Evolutionary conservation across 2,113 vertebrate species (phyloP).

Genomic region (Thamnophis sirtalis): DNA sequence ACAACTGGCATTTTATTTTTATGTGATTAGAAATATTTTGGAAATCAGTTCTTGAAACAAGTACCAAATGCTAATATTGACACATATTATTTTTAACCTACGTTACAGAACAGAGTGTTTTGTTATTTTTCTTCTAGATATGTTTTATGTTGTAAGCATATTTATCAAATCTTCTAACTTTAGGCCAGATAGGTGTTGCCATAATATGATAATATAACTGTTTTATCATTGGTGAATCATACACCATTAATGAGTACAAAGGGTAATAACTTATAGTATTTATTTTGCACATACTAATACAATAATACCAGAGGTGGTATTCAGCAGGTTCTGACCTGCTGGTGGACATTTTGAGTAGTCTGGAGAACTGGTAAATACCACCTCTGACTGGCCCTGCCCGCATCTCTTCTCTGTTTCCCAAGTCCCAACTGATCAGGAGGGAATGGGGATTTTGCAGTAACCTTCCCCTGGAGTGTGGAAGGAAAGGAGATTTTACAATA

Average conservation of each 20-base stretch:
- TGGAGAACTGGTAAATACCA: too few species aligned
- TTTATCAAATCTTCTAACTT: neutral
- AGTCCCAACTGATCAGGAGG: too few species aligned
- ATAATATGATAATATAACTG: neutral
- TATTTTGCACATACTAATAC: neutral
- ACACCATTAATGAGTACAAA: neutral
- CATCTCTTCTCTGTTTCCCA: too few species aligned
- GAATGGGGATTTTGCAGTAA: too few species aligned
- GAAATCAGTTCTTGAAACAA: constrained; percentile 49
- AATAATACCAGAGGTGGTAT: too few species aligned
- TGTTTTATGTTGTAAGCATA: constrained; percentile 12
- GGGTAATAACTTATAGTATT: neutral
- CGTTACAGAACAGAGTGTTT: constrained; percentile 41
- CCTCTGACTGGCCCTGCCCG: too few species aligned
- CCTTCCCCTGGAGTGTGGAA: too few species aligned
- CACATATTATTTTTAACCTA: constrained; percentile 22
- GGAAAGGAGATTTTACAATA: too few species aligned
- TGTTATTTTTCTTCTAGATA: constrained; percentile 24
- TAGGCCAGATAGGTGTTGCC: neutral
- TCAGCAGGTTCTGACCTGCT: too few species aligned
- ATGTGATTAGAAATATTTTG: constrained; percentile 38
- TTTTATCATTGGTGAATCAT: neutral
- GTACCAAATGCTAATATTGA: constrained; percentile 48
- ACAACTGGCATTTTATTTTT: constrained; percentile 51
- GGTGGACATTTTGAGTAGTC: too few species aligned